Evolutionary conservation across 2,797 vertebrate genomes (phyloP).

Genomic region (Coracias cyanogaster): DNA sequence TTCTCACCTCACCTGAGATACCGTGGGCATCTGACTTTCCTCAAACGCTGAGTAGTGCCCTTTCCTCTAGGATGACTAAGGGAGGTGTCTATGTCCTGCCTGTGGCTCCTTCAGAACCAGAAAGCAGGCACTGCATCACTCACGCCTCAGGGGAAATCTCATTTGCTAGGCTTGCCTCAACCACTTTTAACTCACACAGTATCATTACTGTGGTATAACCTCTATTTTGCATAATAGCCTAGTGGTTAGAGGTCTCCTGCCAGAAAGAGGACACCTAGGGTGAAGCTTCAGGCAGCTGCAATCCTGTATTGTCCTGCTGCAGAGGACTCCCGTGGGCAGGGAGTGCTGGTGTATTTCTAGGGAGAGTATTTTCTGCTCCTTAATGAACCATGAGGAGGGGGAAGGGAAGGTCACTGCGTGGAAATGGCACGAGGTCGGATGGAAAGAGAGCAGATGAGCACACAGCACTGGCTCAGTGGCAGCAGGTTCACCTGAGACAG

Average conservation of each 20-base stretch:
- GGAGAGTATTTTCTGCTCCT: background rate
- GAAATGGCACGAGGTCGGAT: rapidly evolving
- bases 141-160: background rate
- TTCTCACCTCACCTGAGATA: background rate
- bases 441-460: background rate
- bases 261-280: background rate
- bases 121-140: background rate
- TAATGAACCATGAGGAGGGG: background rate
- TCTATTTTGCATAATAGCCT: background rate
- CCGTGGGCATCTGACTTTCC: background rate
- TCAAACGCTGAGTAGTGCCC: background rate
- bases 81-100: background rate
- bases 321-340: background rate
- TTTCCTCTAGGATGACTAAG: background rate
- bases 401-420: background rate
- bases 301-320: rapidly evolving
- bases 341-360: background rate
- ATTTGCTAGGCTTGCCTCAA: background rate
- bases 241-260: background rate
- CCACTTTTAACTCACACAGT: background rate
- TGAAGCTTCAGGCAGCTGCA: background rate
- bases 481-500: rapidly evolving
- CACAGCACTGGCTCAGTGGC: rapidly evolving
- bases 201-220: background rate
- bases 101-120: background rate